Conservation (phyloP, 2,888 invertebrate species). For the Tenthredo livida region DNA sequence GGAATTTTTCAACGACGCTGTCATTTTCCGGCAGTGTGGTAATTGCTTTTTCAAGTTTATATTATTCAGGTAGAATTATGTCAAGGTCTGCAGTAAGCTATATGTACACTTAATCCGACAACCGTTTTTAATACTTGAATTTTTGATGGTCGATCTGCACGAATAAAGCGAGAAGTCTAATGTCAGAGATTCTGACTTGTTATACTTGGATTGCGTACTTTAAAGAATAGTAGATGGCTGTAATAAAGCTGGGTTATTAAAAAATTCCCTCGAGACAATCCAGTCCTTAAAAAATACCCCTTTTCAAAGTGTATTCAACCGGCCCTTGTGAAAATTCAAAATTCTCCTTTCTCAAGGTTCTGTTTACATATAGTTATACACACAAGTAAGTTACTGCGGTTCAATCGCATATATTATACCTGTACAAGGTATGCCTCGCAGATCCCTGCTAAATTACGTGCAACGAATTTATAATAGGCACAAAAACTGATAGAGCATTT, state of each 20-base stretch:
- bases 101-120: not conserved
- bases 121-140: not conserved
- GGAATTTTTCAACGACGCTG: too few species aligned
- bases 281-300: not conserved
- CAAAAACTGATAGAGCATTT: not conserved
- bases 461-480: not conserved
- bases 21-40: too few species aligned
- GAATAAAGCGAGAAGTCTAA: not conserved
- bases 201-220: not conserved
- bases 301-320: conserved; percentile 1
- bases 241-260: conserved; percentile 20
- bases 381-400: conserved; percentile 4
- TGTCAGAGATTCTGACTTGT: not conserved
- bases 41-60: too few species aligned
- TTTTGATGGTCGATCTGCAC: not conserved
- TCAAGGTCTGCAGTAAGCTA: too few species aligned
- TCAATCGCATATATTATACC: not conserved
- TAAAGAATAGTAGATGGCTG: not conserved
- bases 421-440: not conserved
- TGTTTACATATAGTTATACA: not conserved
- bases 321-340: not conserved
- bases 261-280: conserved; percentile 15
- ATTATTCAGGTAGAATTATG: too few species aligned
- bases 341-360: not conserved
- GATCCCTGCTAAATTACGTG: not conserved